Evolutionary conservation across 2,797 vertebrate species (phyloP).

Genomic region (Gallirallus australis): DNA sequence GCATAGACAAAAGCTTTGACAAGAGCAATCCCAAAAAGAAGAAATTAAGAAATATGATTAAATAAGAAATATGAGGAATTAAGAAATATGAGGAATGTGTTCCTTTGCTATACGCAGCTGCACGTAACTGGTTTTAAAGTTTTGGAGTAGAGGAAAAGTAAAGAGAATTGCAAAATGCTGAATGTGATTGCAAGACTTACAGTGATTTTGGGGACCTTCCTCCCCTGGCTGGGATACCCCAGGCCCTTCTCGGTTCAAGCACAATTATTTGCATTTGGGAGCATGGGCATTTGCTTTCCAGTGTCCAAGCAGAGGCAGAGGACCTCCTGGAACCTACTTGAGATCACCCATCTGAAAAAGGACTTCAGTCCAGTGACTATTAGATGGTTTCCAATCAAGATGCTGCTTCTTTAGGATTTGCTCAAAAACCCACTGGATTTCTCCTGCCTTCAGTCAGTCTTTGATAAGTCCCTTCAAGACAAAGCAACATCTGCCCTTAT

Average conservation of each 20-base stretch:
- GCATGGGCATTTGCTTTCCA: fast-evolving
- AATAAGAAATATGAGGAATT: neutral
- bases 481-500: neutral
- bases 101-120: neutral
- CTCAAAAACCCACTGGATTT: neutral
- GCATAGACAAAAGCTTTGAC: neutral
- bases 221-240: neutral
- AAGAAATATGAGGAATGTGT: neutral
- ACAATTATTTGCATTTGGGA: neutral
- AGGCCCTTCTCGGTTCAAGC: neutral
- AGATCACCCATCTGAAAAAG: neutral
- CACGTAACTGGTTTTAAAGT: neutral
- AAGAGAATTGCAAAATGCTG: neutral
- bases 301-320: neutral
- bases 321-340: neutral
- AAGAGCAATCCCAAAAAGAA: neutral
- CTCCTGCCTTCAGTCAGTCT: neutral
- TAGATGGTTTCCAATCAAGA: neutral
- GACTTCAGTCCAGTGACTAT: neutral
- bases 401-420: neutral
- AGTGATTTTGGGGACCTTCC: neutral
- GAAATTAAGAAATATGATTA: neutral
- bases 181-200: neutral
- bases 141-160: neutral
- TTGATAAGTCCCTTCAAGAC: neutral